These are phyloP conservation scores for Calephelis virginiensis DNA, from an alignment of 1,140 invertebrate genomes.

Conservation along the genomic window DNA sequence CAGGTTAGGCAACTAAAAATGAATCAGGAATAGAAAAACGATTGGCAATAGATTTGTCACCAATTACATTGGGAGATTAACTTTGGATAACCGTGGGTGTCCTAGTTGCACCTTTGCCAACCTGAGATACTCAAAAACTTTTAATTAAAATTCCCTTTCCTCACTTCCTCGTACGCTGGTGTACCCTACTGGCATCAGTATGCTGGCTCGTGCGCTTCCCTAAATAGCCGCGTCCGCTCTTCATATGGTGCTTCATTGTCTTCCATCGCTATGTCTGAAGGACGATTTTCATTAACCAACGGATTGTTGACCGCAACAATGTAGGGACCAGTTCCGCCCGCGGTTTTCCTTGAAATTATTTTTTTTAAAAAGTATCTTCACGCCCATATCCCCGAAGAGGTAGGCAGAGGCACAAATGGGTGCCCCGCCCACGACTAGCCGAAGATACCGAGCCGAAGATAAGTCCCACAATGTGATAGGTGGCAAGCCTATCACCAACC, in stretches of 20 bases:
- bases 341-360: neutral
- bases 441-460: no score
- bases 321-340: neutral
- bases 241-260: constrained; percentile 50
- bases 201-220: constrained; percentile 44
- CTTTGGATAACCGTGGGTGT: neutral
- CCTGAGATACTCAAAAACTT: neutral
- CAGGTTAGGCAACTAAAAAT: no score
- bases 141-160: constrained; percentile 16
- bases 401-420: no score
- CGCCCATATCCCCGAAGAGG: no score
- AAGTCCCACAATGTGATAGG: no score
- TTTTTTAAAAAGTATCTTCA: no score
- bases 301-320: constrained; percentile 19
- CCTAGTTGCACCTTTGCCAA: no score
- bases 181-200: constrained; percentile 38
- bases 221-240: constrained; percentile 62
- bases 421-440: no score
- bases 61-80: neutral
- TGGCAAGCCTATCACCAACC: no score
- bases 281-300: constrained; percentile 51
- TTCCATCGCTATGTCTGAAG: constrained; percentile 44
- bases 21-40: no score
- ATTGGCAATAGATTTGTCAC: neutral
- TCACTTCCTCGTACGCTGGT: constrained; percentile 8